Base-by-base conservation (phyloP, 2,888 invertebrate genomes). In the Ypsolopha scabrella region DNA sequence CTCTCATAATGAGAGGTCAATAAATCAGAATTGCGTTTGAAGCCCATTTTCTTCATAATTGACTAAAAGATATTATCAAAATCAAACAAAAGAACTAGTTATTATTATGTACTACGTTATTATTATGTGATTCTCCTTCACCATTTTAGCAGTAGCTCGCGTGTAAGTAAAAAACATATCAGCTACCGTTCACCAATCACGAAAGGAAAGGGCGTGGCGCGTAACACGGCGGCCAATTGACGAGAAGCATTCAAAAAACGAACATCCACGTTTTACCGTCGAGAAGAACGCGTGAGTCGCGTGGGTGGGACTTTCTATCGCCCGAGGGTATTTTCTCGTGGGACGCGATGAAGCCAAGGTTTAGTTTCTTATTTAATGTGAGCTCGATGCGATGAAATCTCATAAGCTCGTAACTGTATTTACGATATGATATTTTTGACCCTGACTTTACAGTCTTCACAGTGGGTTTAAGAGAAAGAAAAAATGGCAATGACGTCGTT, bases 251-350 rank as follows among this genome's bases (percentile, higher is more conserved):
- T 70, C 61, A 68, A 79, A 78, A 77, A 75, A 72, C 60, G 69
- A 71, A 74, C 62, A 63, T 63, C 61, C 64, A 67, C 66, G 58
- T 65, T 70, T 68, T 70, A 11, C 37, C 61, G 55, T 59, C 52
- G 55, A 58, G 63, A 51, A 63, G 67, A 24, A 4, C 64, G 66
- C 62, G 61, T 67, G 64, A 59, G 62, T 63, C 55, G 72, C 72
- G 83, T 83, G 80, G 83, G 86, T 75, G 82, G 79, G 75, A 82
- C 83, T 83, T 82, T 85, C 85, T 83, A 80, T 69, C 63, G 75
- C 82, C 72, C 61, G 70, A 67, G 72, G 80, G 71, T 62, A 61
- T 67, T 69, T 72, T 72, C 72, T 76, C 78, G 79, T 81, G 76
- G 80, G 80, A 60, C 52, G 24, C 24, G 24, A 24, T 55, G 43